Evolutionary conservation across 1,140 invertebrate species (phyloP), one percentile per base, ranked within the genome.

Genomic region (Pseudomyrmex sp.): DNA sequence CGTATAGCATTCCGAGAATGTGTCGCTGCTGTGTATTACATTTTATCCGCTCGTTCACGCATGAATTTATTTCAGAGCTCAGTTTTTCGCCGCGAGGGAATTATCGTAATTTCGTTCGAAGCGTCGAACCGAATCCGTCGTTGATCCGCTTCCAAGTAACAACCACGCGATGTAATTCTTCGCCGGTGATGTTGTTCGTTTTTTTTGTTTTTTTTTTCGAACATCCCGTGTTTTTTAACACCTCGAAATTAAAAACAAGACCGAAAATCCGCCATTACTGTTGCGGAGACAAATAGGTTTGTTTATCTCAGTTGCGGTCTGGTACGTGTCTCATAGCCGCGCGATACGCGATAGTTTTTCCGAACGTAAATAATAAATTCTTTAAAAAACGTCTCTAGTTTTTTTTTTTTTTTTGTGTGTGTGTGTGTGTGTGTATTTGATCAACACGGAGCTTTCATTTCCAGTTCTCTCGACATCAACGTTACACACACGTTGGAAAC

Each of bases 381-480:
- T 58, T 72, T 15, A 56, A 58, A 15, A 56, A 58, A 15, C 13
- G 7, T 18, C n/a, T 63, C 9, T 15, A 2, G 35, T 35, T 52
- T 8, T 10, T 26, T 12, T 58, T 44, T 46, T 26, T 44, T 35
- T 52, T n/a, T n/a, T n/a, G n/a, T n/a, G n/a, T n/a, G n/a, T n/a
- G n/a, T n/a, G n/a, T n/a, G n/a, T n/a, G n/a, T n/a, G n/a, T 13
- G 20, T 44, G 10, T 35, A 50, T 10, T 35, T 35, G 35, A 35
- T 35, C 20, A 23, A 12, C 48, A 7, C 12, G 18, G 3, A 44
- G 9, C 26, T 79, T 79, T 48, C n/a, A 72, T 80, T 61, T 80
- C 8, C 23, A 15, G 44, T 15, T 15, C 2, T 23, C 7, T 2
- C 12, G 18, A 44, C 7, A 66, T 26, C 46, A n/a, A 48, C 10